These are phyloP conservation scores for Lordiphosa stackelbergi DNA, from an alignment of 1,140 invertebrate genomes.

Conservation along the genomic window DNA sequence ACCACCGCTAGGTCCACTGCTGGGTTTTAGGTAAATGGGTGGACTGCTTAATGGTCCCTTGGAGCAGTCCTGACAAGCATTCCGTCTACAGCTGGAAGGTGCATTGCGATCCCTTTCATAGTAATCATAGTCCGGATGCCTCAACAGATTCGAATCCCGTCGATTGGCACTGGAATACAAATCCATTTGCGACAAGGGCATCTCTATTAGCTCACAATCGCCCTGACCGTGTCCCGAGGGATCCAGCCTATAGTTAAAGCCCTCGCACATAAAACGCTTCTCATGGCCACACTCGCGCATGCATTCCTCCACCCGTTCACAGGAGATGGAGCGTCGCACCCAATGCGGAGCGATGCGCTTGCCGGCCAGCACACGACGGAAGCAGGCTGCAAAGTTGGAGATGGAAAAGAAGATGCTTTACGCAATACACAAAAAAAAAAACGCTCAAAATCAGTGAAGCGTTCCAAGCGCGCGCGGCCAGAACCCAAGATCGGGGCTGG, in stretches of 20 bases:
- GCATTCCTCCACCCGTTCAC: slow-evolving; percentile 85
- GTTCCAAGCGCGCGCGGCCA: slow-evolving; percentile 22
- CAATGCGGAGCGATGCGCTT: slow-evolving; percentile 82
- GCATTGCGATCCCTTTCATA: slow-evolving; percentile 84
- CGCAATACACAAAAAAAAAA: slow-evolving; percentile 27
- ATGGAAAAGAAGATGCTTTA: slow-evolving; percentile 30
- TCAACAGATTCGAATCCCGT: slow-evolving; percentile 69
- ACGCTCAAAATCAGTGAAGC: slow-evolving; percentile 36
- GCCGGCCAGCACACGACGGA: slow-evolving; percentile 84
- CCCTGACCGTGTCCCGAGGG: slow-evolving; percentile 81
- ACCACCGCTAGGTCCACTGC: slow-evolving; percentile 33
- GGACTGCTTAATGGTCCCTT: slow-evolving; percentile 52
- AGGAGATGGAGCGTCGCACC: slow-evolving; percentile 82
- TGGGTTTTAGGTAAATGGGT: slow-evolving; percentile 66
- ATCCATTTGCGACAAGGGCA: slow-evolving; percentile 83
- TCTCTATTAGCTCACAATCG: slow-evolving; percentile 85
- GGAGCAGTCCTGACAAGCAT: slow-evolving; percentile 65
- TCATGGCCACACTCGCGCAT: slow-evolving; percentile 85
- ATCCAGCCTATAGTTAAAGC: slow-evolving; percentile 87
- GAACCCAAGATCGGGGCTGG: slow-evolving; percentile 43
- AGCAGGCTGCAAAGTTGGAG: slow-evolving; percentile 81
- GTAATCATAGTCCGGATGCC: slow-evolving; percentile 86
- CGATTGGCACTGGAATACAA: slow-evolving; percentile 74
- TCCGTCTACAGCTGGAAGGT: slow-evolving; percentile 74
- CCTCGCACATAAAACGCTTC: slow-evolving; percentile 85